Evolutionary conservation across 2,888 invertebrate species (phyloP), one percentile per base, ranked within the genome.

Genomic region (Ectemnius cavifrons): DNA sequence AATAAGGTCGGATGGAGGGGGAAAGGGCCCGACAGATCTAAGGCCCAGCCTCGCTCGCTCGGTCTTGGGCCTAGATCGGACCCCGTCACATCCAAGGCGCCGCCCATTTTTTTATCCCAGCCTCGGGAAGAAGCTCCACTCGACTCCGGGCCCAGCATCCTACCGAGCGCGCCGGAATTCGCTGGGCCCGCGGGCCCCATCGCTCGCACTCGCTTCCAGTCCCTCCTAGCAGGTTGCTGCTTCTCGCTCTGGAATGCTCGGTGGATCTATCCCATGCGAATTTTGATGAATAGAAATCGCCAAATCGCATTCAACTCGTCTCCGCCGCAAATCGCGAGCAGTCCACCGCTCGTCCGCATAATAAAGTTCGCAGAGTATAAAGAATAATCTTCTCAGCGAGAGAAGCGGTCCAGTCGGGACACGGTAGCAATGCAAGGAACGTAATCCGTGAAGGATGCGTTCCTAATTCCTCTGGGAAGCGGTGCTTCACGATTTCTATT

Each of bases 61-160:
- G 60, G 73, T 73, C 77, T 77, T 67, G 78, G 77, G 78, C 77
- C 82, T 84, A 83, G 84, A 86, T 84, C 82, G 77, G 75, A 67
- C 75, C 82, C 83, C 78, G 82, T 82, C 80, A 87, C 84, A 85
- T 89, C 86, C 88, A 89, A 89, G 81, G 89, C 89, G 85, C 90
- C 90, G 90, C 90, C 90, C 90, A 90, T 90, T 90, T 90, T 89
- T 90, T 90, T 88, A 86, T 86, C 86, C 85, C 84, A 75, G 73
- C 81, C 77, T 63, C 70, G 59, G 64, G 45, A 71, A 78, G 77
- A 80, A 76, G 66, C 64, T 57, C 63, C 49, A 59, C 66, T 72
- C 80, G 75, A 67, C 59, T 68, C 69, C 52, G 5, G 49, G 52
- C 49, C 49, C 49, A 63, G 66, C 14, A 68, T 58, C 13, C 5